Evolutionary conservation across 2,113 vertebrate genomes (phyloP), one percentile per base, ranked within the genome.

Genomic region (Aleadryas rufinucha): DNA sequence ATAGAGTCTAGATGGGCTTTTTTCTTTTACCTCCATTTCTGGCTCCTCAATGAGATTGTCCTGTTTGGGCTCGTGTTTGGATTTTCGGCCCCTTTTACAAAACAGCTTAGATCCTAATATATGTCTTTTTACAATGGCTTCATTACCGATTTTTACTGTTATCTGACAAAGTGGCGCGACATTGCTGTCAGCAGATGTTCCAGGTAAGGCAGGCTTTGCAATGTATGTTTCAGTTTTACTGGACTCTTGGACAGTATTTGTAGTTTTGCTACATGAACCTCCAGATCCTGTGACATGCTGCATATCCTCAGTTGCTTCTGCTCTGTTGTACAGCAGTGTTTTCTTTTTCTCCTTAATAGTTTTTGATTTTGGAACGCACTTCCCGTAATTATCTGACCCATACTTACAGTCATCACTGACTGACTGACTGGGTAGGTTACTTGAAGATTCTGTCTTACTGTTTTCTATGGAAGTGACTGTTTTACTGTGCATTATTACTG

Each of bases 141-240:
- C 99, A 3, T 99, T 99, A 69, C 99, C 99, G 8, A 99, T 99
- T 98, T 99, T 99, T 66, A 99, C 99, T 30, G 99, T 99, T 94
- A 99, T 99, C 92, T 99, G 99, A 97, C 99, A 99, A 41, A 99
- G 98, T 13, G 99, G 99, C 1, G 99, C 98, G 4, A 99, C 97
- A 1, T 97, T 98, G 93, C 98, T 99, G 57, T 98, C 98, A 30
- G 98, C 93, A 57, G 99, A 99, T 42, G 99, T 99, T 64, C 99
- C 99, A 5, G 99, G 99, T 65, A 99, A 98, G 56, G 99, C 99
- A 23, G 99, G 99, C 94, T 99, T 99, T 68, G 99, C 99, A 54
- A 99, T 99, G 41, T 99, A 99, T 0, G 99, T 99, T 97, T 99
- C 99, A 10, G 98, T 99, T 97, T 99, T 99, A 89, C 98, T 97